Percentiles rank a stretch among this genome's conserved stretches.
Evolutionary conservation across 1,140 invertebrate genomes (phyloP).

Genomic region (Leptinotarsa lineolata): DNA sequence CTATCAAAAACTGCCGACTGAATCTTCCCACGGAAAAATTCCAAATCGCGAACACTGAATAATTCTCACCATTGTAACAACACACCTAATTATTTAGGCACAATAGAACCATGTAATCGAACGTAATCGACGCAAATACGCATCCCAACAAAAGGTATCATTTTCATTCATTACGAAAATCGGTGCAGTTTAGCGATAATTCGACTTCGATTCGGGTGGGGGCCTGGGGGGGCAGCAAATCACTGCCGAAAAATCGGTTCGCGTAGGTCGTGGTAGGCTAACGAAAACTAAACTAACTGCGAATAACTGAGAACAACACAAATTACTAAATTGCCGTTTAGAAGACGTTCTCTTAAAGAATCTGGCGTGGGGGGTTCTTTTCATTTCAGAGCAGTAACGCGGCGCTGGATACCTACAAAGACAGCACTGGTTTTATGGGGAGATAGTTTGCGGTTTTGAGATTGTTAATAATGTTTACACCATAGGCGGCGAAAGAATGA

Average conservation of each 20-base stretch:
- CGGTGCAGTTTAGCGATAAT: neutral
- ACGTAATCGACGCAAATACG: neutral
- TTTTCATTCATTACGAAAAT: constrained; percentile 3
- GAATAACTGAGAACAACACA: constrained; percentile 3
- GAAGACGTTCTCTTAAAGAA: constrained; percentile 1
- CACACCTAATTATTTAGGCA: constrained; percentile 3
- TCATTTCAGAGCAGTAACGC: neutral
- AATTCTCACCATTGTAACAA: constrained; percentile 1
- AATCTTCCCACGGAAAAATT: constrained; percentile 1
- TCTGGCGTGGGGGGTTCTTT: neutral
- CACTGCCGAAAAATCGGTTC: neutral
- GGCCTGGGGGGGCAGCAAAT: neutral
- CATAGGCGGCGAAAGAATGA: neutral
- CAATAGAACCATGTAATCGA: neutral
- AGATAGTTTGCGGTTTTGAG: neutral
- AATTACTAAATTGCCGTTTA: constrained; percentile 6
- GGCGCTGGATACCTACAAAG: neutral
- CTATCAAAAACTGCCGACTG: neutral
- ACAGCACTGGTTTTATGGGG: neutral
- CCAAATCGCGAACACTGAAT: neutral
- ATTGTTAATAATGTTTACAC: neutral
- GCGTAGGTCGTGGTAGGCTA: neutral
- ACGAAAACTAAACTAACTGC: neutral
- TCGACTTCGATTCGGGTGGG: neutral
- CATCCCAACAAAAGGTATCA: constrained; percentile 1